Percentiles rank a stretch among this genome's conserved stretches.
These are phyloP conservation scores for Paracentrotus lividus DNA, from an alignment of 53 echinoderm and acorn worm genomes.

Conservation along the genomic window DNA sequence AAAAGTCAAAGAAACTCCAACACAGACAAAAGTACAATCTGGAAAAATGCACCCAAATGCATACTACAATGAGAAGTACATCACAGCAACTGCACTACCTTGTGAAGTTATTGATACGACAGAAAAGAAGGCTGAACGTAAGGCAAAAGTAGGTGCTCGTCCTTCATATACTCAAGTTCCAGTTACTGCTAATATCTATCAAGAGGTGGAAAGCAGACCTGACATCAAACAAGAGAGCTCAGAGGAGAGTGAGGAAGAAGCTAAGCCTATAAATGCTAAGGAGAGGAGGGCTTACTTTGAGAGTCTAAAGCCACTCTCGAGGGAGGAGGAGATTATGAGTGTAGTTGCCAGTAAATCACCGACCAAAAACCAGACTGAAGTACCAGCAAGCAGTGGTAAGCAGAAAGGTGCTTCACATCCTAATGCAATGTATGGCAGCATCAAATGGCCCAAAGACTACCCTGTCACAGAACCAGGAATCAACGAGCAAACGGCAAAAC, in stretches of 20 bases:
- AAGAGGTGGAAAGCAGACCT: conserved; percentile 11
- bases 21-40: background rate
- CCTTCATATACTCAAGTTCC: background rate
- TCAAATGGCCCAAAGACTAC: conserved; percentile 56
- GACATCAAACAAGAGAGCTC: conserved; percentile 3
- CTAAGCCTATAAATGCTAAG: conserved; percentile 48
- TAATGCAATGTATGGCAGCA: conserved; percentile 38
- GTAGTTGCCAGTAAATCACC: background rate
- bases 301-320: conserved; percentile 63
- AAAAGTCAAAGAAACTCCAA: background rate
- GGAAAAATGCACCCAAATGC: conserved; percentile 5
- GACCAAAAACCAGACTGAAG: background rate
- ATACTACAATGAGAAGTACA: conserved; percentile 58
- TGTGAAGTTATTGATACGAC: conserved; percentile 16
- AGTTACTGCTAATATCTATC: background rate
- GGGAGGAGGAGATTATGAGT: conserved; percentile 51
- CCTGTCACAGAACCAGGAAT: background rate
- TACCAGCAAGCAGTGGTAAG: background rate
- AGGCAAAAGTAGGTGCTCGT: background rate
- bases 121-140: background rate
- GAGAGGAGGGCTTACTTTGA: conserved; percentile 60
- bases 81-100: conserved; percentile 42
- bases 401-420: conserved; percentile 3
- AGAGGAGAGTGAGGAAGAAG: conserved; percentile 42
- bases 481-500: background rate